Base-by-base conservation (phyloP, 2,888 invertebrate genomes). In the Podotricha telesiphe region DNA sequence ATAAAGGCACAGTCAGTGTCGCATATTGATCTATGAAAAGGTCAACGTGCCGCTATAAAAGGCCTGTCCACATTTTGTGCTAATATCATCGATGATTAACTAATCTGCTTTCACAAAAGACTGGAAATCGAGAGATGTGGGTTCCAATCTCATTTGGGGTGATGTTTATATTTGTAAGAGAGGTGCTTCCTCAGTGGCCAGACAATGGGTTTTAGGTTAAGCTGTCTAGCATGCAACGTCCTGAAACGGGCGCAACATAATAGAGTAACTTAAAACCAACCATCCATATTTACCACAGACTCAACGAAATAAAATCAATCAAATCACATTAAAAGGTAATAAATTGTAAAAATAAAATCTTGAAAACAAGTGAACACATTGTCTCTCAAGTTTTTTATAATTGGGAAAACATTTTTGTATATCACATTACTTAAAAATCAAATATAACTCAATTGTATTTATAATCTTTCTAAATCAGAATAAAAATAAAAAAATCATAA, bases 41-140 rank as follows among this genome's bases (percentile, higher is more conserved):
- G 73, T 73, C 70, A 70, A 70, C 68, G 68, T 20, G 71, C 71
- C 42, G 53, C 70, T 70, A 68, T 73, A 70, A 67, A 73, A 68
- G 70, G 70, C 64, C 45, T 55, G 65, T 53, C 62, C 50, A 67
- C 47, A 67, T 61, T 67, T 34, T 61, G 37, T 48, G 19, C 50
- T 48, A 62, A 62, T 62, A 62, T 20, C 47, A 15, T 28, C 62
- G 50, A 50, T 20, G 20, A 62, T 48, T 37, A 62, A 17, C 47
- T 34, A 48, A 62, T 50, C 34, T 22, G 22, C 42, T 53, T 53
- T 34, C n/a, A 53, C 13, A 53, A 34, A n/a, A 50, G 20, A 42
- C 42, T 7, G 17, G 7, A 47, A 47, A 7, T 8, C 7, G 19
- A 48, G 1, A 0, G 19, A 17, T 2, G 34, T 17, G 4, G 17